phyloP scores from a whole-genome alignment of 2,113 vertebrate genomes.

The Puntigrus tetrazona region DNA sequence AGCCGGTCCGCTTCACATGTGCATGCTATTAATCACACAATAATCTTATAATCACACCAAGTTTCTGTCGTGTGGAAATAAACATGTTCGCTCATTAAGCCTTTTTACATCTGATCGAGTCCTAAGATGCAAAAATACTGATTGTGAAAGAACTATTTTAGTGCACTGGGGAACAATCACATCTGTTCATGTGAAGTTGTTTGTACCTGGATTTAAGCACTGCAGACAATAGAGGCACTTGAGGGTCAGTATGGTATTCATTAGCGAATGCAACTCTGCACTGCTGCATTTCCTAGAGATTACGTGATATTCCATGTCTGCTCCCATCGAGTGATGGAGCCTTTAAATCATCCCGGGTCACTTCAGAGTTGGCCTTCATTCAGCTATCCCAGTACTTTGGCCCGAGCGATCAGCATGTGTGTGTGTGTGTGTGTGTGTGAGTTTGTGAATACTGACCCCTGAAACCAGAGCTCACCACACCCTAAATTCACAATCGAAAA shows the following conservation, averaged over 20 bases:
- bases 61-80: slow-evolving; percentile 1
- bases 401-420: background rate
- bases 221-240: background rate
- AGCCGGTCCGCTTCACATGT: background rate
- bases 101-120: background rate
- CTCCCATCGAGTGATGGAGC: slow-evolving; percentile 11
- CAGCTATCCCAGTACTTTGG: slow-evolving; percentile 13
- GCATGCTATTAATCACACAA: background rate
- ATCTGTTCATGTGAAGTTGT: background rate
- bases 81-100: slow-evolving; percentile 5
- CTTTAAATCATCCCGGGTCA: slow-evolving; percentile 42
- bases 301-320: slow-evolving; percentile 37
- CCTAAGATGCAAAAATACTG: background rate
- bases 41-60: background rate
- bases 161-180: background rate
- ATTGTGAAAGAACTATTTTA: slow-evolving; percentile 4
- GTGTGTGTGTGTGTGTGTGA: background rate
- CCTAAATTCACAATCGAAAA: background rate
- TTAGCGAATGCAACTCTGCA: slow-evolving; percentile 33
- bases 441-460: background rate
- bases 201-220: slow-evolving; percentile 17
- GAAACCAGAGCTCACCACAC: background rate
- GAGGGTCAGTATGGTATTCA: slow-evolving; percentile 40
- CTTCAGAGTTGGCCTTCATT: slow-evolving; percentile 36
- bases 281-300: slow-evolving; percentile 44